Percentiles rank a stretch among this genome's conserved stretches.
Evolutionary conservation across 2,113 vertebrate species (phyloP).

Genomic region (Collichthys lucidus): DNA sequence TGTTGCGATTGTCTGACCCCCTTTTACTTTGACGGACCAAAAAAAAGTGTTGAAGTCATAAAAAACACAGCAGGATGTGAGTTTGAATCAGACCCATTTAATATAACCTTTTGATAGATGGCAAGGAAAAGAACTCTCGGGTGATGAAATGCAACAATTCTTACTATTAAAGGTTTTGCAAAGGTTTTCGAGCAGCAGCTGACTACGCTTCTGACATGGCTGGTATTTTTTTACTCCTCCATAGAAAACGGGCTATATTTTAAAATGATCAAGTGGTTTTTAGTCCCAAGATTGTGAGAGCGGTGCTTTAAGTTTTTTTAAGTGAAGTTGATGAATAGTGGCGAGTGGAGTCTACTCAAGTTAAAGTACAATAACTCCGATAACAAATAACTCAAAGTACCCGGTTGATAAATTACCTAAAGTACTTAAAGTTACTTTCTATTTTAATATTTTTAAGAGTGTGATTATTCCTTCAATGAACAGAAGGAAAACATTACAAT

Average conservation of each 20-base stretch:
- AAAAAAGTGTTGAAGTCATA: constrained; percentile 19
- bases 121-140: constrained; percentile 13
- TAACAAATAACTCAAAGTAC: no score
- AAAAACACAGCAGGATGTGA: constrained; percentile 12
- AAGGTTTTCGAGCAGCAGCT: neutral
- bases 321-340: neutral
- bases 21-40: constrained; percentile 16
- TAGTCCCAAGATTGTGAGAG: fast-evolving
- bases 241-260: neutral
- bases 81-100: constrained; percentile 32
- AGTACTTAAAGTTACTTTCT: no score
- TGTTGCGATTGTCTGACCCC: constrained; percentile 11
- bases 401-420: no score
- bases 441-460: no score
- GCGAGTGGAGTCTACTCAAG: no score
- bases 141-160: neutral
- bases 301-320: no score
- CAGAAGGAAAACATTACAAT: no score
- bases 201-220: neutral
- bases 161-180: neutral
- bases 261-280: neutral
- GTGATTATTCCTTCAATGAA: no score
- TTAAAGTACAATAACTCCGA: no score
- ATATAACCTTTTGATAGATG: constrained; percentile 16
- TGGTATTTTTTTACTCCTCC: neutral